phyloP scores from a whole-genome alignment of 2,797 vertebrate species.

The Phrynocephalus forsythii region DNA sequence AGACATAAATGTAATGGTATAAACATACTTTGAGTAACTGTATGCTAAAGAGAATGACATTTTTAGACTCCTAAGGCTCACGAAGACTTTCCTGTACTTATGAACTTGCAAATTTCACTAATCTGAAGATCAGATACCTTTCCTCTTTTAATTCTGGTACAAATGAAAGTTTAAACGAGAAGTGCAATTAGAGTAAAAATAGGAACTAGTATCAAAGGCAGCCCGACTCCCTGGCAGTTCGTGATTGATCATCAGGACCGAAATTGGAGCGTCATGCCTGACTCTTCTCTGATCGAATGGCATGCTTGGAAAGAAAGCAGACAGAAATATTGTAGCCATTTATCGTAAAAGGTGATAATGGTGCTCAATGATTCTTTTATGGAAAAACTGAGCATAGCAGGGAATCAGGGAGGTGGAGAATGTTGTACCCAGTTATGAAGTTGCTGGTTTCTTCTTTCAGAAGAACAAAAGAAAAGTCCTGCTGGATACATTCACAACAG shows the following conservation, averaged over 20 bases:
- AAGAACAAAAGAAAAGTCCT: not conserved
- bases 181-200: not conserved
- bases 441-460: not conserved
- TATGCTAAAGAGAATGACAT: not conserved
- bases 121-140: not conserved
- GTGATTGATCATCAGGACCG: too few species aligned
- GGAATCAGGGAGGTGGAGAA: not conserved
- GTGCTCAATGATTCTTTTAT: too few species aligned
- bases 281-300: too few species aligned
- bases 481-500: not conserved
- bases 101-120: not conserved
- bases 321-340: too few species aligned
- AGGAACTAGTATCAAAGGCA: not conserved
- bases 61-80: not conserved
- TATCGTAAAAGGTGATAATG: too few species aligned
- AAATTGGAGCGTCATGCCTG: too few species aligned
- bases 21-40: not conserved
- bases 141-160: not conserved
- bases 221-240: not conserved
- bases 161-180: not conserved
- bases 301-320: too few species aligned
- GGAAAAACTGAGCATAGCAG: not conserved
- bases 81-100: not conserved
- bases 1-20: too few species aligned
- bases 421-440: not conserved